Conservation (phyloP, 2,113 vertebrate species). For the Nothoprocta pentlandii region DNA sequence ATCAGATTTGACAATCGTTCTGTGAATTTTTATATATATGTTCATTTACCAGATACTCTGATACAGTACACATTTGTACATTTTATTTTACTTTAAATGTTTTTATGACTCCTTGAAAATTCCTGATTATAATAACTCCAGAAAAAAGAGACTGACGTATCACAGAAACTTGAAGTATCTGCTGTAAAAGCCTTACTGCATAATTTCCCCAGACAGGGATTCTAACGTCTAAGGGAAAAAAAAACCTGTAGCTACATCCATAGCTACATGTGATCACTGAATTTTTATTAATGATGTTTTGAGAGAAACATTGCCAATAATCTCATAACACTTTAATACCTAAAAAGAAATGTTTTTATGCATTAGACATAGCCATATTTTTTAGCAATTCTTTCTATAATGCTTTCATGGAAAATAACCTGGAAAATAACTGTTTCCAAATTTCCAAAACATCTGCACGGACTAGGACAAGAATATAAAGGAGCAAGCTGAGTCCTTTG, state of each 20-base stretch:
- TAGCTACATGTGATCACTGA: neutral
- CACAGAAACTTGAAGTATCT: neutral
- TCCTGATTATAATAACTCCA: neutral
- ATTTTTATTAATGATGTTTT: neutral
- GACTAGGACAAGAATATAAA: neutral
- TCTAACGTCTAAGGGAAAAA: neutral
- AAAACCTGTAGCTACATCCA: neutral
- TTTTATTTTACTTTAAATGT: neutral
- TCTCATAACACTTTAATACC: neutral
- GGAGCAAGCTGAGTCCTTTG: neutral
- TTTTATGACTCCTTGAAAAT: neutral
- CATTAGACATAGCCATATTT: neutral
- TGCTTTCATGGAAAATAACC: neutral
- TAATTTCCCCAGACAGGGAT: neutral
- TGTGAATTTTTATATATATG: neutral
- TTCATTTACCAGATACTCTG: neutral
- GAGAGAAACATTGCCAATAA: neutral
- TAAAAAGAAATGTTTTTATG: neutral
- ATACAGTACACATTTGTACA: neutral
- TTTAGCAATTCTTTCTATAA: neutral
- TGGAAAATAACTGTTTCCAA: neutral
- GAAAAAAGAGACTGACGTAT: neutral
- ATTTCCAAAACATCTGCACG: slow-evolving; percentile 17
- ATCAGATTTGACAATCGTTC: neutral
- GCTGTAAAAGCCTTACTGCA: neutral